Conservation (phyloP, 2,113 vertebrate species). For the Noturus placidus region DNA sequence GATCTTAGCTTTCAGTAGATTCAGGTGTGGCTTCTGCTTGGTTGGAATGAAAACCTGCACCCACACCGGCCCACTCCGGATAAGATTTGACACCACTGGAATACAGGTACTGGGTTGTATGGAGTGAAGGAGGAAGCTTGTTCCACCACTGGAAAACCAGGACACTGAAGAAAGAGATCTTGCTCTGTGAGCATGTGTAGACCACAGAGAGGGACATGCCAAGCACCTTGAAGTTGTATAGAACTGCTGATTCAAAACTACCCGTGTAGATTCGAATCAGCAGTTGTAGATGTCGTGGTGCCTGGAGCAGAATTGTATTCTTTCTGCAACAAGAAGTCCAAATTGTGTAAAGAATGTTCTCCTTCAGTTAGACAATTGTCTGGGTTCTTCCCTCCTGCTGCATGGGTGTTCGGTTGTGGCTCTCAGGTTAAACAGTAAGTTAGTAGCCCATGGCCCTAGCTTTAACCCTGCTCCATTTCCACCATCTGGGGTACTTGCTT, state of each 20-base stretch:
- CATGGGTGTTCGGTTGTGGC: not conserved
- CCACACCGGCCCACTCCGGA: too few species aligned
- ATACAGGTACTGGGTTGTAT: not conserved
- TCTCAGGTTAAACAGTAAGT: not conserved
- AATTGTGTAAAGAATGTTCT: not conserved
- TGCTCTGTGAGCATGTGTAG: not conserved
- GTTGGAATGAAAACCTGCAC: too few species aligned
- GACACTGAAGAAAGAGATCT: not conserved
- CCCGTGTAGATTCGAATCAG: not conserved
- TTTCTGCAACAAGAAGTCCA: not conserved
- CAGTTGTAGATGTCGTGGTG: not conserved
- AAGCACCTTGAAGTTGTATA: not conserved
- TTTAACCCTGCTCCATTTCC: constrained; percentile 17
- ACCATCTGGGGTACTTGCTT: constrained; percentile 13
- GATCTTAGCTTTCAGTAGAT: too few species aligned
- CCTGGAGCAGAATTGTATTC: not conserved
- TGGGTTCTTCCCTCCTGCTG: not conserved
- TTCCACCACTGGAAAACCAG: not conserved
- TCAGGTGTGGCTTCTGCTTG: too few species aligned
- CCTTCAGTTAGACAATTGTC: not conserved
- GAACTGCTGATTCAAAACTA: not conserved
- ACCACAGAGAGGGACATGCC: not conserved
- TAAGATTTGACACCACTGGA: too few species aligned
- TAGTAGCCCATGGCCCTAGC: not conserved
- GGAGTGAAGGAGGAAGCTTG: not conserved